Evolutionary conservation across 2,113 vertebrate species (phyloP).

Genomic region (Nesogale talazaci): DNA sequence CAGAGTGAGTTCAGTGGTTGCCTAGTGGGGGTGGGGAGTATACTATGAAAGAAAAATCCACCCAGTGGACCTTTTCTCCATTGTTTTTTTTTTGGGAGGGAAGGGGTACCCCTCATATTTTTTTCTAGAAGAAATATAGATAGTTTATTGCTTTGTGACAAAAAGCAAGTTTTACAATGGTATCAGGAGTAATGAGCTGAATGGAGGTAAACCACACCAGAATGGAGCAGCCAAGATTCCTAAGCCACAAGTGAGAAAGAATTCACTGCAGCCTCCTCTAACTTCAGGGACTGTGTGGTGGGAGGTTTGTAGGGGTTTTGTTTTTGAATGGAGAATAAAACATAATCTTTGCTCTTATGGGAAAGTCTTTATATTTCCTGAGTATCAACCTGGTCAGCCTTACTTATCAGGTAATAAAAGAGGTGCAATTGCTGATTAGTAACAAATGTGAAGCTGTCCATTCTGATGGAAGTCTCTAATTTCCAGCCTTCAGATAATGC

Average conservation of each 20-base stretch:
- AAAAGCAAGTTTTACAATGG: too few relatives aligned
- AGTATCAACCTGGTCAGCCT: slow-evolving; percentile 9
- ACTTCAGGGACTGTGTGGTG: not conserved
- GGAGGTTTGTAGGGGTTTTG: not conserved
- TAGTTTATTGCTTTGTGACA: too few relatives aligned
- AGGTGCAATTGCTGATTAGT: slow-evolving; percentile 76
- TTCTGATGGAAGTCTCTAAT: slow-evolving; percentile 80
- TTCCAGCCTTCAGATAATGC: slow-evolving; percentile 84
- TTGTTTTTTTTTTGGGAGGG: too few relatives aligned
- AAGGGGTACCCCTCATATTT: too few relatives aligned
- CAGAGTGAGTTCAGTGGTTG: too few relatives aligned
- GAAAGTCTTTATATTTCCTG: slow-evolving; percentile 44
- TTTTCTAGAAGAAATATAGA: too few relatives aligned
- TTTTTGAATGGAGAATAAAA: slow-evolving; percentile 53
- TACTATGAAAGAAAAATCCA: too few relatives aligned
- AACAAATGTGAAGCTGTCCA: slow-evolving; percentile 81
- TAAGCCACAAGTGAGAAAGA: not conserved
- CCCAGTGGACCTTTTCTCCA: not conserved
- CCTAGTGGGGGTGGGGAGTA: too few relatives aligned
- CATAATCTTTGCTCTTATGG: not conserved
- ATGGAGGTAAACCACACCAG: not conserved
- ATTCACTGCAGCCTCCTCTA: too few relatives aligned
- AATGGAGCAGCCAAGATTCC: not conserved
- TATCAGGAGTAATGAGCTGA: too few relatives aligned
- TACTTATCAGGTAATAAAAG: slow-evolving; percentile 77